These are phyloP conservation scores for Dolichomitus sp. DNA, from an alignment of 2,888 invertebrate species.

Conservation along the genomic window DNA sequence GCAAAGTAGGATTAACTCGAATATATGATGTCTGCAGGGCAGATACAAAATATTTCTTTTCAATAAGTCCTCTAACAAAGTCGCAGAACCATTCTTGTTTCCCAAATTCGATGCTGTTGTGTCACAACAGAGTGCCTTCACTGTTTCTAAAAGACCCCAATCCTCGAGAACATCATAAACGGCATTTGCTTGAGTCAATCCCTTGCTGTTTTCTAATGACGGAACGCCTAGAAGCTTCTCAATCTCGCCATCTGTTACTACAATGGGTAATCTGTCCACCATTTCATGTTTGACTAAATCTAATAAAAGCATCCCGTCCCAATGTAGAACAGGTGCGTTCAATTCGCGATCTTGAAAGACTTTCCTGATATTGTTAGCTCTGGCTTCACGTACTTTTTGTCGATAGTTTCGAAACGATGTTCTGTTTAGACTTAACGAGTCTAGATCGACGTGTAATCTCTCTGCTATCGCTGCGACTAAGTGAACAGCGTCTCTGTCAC, in stretches of 20 bases:
- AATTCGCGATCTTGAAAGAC: conserved; percentile 62
- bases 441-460: conserved; percentile 49
- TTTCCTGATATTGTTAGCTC: conserved; percentile 61
- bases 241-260: too few relatives aligned
- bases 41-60: conserved; percentile 65
- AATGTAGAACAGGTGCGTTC: conserved; percentile 70
- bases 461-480: conserved; percentile 62
- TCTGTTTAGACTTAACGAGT: conserved; percentile 59
- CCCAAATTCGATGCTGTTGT: conserved; percentile 75
- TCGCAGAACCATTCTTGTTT: conserved; percentile 69
- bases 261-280: conserved; percentile 70
- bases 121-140: too few relatives aligned
- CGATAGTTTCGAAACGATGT: conserved; percentile 68
- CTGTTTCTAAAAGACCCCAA: too few relatives aligned
- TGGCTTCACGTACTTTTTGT: conserved; percentile 59
- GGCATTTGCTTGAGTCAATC: too few relatives aligned
- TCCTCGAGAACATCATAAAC: too few relatives aligned
- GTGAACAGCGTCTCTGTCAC: conserved; percentile 67
- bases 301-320: conserved; percentile 73
- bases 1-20: conserved; percentile 71
- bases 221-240: too few relatives aligned
- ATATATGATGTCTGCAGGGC: conserved; percentile 75
- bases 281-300: conserved; percentile 50
- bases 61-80: conserved; percentile 71
- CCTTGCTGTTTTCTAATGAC: too few relatives aligned